These are phyloP conservation scores for Brenthis ino DNA, from an alignment of 2,888 invertebrate species.

Conservation along the genomic window DNA sequence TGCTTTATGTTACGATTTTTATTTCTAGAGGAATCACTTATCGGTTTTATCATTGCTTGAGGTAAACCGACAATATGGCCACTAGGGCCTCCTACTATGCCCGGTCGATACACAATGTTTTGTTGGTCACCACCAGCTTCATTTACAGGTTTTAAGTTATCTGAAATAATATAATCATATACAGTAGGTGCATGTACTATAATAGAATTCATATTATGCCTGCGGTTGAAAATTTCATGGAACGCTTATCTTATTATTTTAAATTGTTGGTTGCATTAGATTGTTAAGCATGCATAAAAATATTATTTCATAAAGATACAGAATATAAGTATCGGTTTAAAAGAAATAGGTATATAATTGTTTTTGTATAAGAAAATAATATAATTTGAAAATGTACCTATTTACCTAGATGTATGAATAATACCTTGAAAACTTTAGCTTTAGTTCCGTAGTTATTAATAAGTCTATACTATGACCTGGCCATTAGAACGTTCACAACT, in stretches of 20 bases:
- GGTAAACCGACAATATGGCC: conserved; percentile 63
- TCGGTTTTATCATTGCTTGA: conserved; percentile 50
- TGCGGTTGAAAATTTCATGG: too few species aligned
- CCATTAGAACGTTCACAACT: neutral
- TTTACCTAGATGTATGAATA: neutral
- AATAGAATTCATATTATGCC: neutral
- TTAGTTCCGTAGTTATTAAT: conserved; percentile 25
- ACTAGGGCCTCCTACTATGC: conserved; percentile 60
- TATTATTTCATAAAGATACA: too few species aligned
- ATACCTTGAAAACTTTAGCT: conserved; percentile 28
- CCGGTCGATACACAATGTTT: conserved; percentile 57
- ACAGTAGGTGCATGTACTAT: neutral
- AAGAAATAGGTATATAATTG: too few species aligned
- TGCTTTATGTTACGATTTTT: conserved; percentile 36
- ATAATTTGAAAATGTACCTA: too few species aligned
- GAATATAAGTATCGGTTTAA: too few species aligned
- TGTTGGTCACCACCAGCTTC: conserved; percentile 52
- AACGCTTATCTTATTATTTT: too few species aligned
- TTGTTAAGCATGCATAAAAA: too few species aligned
- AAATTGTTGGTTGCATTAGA: too few species aligned
- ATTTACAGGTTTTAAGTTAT: conserved; percentile 66
- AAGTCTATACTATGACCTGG: conserved; percentile 2
- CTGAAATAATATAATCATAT: conserved; percentile 46
- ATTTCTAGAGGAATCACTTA: conserved; percentile 40
- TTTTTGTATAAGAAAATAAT: too few species aligned